Conservation (phyloP, 2,113 vertebrate species). For the Antechinus flavipes region DNA sequence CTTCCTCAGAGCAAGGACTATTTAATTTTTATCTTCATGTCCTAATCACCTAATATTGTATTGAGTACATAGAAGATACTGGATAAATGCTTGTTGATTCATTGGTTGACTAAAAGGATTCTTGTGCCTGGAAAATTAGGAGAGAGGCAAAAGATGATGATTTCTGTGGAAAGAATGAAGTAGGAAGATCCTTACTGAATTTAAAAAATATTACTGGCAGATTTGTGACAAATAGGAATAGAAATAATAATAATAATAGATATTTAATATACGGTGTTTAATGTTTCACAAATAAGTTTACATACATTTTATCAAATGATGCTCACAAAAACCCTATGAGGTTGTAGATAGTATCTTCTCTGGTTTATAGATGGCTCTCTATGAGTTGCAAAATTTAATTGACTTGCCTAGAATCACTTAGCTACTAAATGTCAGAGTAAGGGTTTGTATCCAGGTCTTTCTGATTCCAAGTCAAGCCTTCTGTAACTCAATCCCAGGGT, state of each 20-base stretch:
- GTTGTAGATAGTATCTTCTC: not conserved
- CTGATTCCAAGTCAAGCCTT: not conserved
- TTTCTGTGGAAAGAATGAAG: not conserved
- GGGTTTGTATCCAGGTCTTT: not conserved
- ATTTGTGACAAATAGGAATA: not conserved
- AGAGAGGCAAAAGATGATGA: too few relatives aligned
- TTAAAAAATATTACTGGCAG: not conserved
- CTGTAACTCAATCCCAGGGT: not conserved
- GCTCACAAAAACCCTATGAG: not conserved
- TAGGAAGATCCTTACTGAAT: not conserved
- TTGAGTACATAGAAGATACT: too few relatives aligned
- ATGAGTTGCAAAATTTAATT: not conserved
- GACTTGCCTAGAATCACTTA: not conserved
- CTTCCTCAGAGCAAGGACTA: not conserved
- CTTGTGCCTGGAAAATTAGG: not conserved
- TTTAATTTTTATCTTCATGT: not conserved
- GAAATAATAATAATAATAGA: not conserved
- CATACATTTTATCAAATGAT: not conserved
- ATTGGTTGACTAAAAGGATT: not conserved
- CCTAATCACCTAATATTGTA: not conserved
- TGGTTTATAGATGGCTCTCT: not conserved
- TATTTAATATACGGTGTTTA: not conserved
- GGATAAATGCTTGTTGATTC: not conserved
- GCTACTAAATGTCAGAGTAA: not conserved
- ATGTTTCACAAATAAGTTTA: not conserved